Evolutionary conservation across 2,113 vertebrate species (phyloP).

Genomic region (Rhineura floridana): DNA sequence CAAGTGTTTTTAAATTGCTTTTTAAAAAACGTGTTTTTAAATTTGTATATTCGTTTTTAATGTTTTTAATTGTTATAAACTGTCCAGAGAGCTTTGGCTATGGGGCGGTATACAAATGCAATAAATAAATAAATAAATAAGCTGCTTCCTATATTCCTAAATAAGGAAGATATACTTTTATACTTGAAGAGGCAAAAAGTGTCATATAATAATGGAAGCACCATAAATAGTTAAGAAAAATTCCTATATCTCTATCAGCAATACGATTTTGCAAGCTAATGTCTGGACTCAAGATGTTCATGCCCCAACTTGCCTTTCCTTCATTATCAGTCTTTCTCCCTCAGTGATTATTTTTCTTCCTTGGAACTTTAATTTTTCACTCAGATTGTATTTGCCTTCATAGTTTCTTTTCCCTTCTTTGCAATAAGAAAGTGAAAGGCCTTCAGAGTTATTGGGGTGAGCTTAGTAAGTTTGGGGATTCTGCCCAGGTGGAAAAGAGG

Average conservation of each 20-base stretch:
- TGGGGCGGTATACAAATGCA: too few relatives aligned
- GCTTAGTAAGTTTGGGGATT: not conserved
- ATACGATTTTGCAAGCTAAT: not conserved
- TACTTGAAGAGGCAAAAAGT: not conserved
- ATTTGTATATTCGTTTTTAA: too few relatives aligned
- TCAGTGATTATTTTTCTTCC: not conserved
- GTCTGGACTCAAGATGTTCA: not conserved
- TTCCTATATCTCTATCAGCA: not conserved
- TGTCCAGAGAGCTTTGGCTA: too few relatives aligned
- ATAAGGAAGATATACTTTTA: too few relatives aligned
- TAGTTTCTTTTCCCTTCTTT: not conserved
- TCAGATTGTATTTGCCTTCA: not conserved
- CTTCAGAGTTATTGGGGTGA: not conserved
- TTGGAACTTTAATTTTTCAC: not conserved
- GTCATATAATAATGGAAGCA: not conserved
- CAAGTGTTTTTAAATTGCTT: too few relatives aligned
- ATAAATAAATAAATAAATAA: too few relatives aligned
- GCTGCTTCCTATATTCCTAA: not conserved
- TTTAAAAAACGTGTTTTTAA: too few relatives aligned
- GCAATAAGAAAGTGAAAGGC: not conserved
- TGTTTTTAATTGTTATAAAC: too few relatives aligned
- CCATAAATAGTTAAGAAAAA: not conserved
- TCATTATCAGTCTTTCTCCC: not conserved
- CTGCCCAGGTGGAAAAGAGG: not conserved
- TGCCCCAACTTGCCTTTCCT: not conserved